phyloP scores from a whole-genome alignment of 2,888 invertebrate genomes.

The Drosophila lacicola region DNA sequence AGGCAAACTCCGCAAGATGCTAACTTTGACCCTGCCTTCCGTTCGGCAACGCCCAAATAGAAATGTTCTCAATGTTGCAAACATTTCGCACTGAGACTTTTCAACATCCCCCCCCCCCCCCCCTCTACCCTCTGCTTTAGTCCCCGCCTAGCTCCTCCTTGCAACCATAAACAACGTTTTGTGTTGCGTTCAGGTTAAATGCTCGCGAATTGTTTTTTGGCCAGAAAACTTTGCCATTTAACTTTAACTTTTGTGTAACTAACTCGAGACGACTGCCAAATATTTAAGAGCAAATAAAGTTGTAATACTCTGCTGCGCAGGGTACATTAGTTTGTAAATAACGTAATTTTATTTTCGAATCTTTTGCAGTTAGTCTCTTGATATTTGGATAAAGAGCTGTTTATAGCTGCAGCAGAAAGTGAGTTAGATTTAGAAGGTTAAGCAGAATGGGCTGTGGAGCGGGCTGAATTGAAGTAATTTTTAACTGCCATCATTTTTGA shows the following conservation, averaged over 20 bases:
- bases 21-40: conserved; percentile 21
- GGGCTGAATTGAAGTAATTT: no score
- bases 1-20: conserved; percentile 38
- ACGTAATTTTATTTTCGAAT: no score
- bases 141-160: neutral
- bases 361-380: no score
- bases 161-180: conserved; percentile 60
- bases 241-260: conserved; percentile 74
- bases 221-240: conserved; percentile 71
- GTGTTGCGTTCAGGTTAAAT: conserved; percentile 77
- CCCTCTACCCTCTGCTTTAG: neutral
- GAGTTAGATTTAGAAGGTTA: no score
- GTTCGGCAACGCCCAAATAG: conserved; percentile 34
- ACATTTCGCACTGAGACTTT: conserved; percentile 27
- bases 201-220: conserved; percentile 79
- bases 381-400: no score
- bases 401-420: no score
- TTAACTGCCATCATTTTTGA: no score
- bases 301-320: neutral
- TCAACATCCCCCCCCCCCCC: neutral
- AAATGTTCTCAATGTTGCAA: conserved; percentile 54
- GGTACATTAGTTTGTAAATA: neutral
- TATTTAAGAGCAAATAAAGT: conserved; percentile 63
- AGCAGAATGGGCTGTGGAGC: no score
- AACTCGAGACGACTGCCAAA: conserved; percentile 64